phyloP scores from a whole-genome alignment of 2,797 vertebrate genomes.

The Florisuga fusca region DNA sequence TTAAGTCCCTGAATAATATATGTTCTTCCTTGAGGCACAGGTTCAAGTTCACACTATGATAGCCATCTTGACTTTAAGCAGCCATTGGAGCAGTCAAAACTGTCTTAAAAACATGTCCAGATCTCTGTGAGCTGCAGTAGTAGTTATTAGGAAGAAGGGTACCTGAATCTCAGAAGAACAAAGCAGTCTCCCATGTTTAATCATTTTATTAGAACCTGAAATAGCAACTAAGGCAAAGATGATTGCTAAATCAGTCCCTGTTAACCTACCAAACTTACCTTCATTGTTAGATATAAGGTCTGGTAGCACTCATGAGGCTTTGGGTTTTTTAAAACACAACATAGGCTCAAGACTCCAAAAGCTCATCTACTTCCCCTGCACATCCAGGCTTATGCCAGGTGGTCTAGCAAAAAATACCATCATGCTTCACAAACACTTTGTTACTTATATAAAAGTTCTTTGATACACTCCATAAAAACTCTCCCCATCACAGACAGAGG shows the following conservation, averaged over 20 bases:
- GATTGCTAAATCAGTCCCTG: background rate
- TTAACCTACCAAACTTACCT: background rate
- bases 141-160: background rate
- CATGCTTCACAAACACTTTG: background rate
- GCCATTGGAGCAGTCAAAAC: background rate
- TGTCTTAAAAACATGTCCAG: background rate
- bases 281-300: background rate
- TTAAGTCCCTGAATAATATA: background rate
- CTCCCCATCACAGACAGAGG: background rate
- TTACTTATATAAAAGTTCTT: background rate
- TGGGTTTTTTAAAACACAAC: background rate
- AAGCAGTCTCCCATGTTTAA: background rate
- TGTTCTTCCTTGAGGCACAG: background rate
- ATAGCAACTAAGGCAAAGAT: fast-evolving
- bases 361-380: background rate
- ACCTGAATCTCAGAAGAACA: background rate
- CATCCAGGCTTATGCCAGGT: background rate
- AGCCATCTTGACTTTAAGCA: background rate
- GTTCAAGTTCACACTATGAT: background rate
- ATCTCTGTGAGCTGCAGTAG: background rate
- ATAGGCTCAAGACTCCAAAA: background rate
- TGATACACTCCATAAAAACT: background rate
- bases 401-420: background rate
- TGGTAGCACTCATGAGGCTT: background rate
- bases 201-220: background rate